These are phyloP conservation scores for Anodontia alba DNA, from an alignment of 2,888 invertebrate genomes.

Conservation along the genomic window DNA sequence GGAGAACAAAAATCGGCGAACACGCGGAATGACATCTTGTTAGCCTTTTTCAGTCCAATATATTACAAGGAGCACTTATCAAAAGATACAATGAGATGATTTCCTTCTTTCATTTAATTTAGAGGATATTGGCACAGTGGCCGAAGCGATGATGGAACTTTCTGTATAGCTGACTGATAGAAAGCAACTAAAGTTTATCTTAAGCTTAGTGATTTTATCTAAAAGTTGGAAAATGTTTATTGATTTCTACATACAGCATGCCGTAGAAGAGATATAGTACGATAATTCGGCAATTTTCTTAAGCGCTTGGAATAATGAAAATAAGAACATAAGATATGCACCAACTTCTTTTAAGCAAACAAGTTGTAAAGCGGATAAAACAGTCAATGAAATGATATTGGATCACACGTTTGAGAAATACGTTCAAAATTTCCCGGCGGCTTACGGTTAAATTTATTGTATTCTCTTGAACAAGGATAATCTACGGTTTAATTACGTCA, in stretches of 20 bases:
- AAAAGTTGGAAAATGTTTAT: neutral
- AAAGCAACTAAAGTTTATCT: neutral
- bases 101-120: constrained; percentile 6
- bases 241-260: neutral
- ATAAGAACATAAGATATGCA: neutral
- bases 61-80: neutral
- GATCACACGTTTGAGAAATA: no score
- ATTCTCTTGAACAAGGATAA: no score
- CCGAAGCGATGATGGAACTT: neutral
- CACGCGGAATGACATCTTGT: no score
- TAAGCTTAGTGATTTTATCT: neutral
- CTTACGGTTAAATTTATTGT: no score
- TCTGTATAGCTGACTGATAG: neutral
- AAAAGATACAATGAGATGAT: neutral
- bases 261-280: neutral
- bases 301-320: neutral
- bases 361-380: no score
- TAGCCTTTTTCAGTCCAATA: no score
- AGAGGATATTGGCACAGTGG: constrained; percentile 17
- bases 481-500: no score
- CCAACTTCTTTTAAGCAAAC: no score
- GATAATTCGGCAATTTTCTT: constrained; percentile 10
- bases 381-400: no score
- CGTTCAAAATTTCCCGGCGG: no score
- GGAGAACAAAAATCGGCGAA: no score